Conservation (phyloP, 2,113 vertebrate genomes). For the Odontesthes bonariensis region DNA sequence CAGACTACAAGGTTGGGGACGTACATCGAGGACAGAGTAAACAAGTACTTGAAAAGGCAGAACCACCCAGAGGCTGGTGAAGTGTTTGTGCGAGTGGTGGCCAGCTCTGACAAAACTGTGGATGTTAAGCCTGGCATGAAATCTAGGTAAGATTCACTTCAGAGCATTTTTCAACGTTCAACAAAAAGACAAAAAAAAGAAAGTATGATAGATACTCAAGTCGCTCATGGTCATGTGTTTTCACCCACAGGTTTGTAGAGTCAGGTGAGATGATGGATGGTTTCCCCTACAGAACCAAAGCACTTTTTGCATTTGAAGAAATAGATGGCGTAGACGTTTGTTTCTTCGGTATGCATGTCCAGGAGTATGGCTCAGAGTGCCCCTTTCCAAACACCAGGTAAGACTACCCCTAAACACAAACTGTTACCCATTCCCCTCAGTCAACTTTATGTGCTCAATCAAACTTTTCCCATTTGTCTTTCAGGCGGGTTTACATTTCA, state of each 20-base stretch:
- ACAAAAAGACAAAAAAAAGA: neutral
- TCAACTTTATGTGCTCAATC: neutral
- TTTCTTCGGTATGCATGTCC: slow-evolving; percentile 99
- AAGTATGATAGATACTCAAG: neutral
- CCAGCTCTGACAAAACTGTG: slow-evolving; percentile 97
- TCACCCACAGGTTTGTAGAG: slow-evolving; percentile 91
- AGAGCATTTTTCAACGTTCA: neutral
- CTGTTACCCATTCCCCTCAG: neutral
- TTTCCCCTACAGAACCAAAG: slow-evolving; percentile 99
- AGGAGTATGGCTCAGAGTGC: slow-evolving; percentile 97
- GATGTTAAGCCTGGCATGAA: slow-evolving; percentile 99
- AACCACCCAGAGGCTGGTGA: slow-evolving; percentile 97
- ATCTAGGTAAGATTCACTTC: slow-evolving; percentile 84
- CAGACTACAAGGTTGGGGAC: slow-evolving; percentile 92
- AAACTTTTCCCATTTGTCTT: slow-evolving; percentile 9
- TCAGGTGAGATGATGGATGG: slow-evolving; percentile 95
- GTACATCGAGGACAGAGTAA: slow-evolving; percentile 96
- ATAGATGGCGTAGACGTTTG: slow-evolving; percentile 97
- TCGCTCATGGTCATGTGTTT: neutral
- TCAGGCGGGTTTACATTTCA: slow-evolving; percentile 97
- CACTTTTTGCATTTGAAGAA: slow-evolving; percentile 99
- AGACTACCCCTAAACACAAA: neutral
- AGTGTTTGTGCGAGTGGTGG: slow-evolving; percentile 97
- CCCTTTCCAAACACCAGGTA: slow-evolving; percentile 97
- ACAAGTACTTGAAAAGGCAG: slow-evolving; percentile 97